Evolutionary conservation across 2,113 vertebrate species (phyloP), one percentile per base, ranked within the genome.

Genomic region (Podarcis muralis): DNA sequence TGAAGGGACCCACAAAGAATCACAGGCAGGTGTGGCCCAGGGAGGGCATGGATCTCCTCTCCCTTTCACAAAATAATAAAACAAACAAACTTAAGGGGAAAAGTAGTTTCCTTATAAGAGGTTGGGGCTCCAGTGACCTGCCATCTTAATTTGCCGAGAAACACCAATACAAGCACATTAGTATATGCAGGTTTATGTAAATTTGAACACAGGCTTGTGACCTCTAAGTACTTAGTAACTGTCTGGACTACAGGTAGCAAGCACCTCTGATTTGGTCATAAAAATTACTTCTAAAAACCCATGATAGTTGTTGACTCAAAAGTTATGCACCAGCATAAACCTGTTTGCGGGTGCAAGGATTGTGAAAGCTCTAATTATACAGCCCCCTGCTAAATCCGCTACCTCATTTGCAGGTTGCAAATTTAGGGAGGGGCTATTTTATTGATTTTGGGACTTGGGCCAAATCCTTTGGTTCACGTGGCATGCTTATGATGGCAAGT

Each of bases 181-280:
- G 48, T 53, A 53, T 12, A 53, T 53, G 48, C 48, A 53, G 12
- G 48, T 53, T 53, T 53, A 53, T 53, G 11, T 53, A 53, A 53
- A 53, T 53, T 53, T 53, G 48, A 62, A 18, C 59, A 62, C 59
- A 62, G 18, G 59, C 59, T 20, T 62, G 59, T 62, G 59, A 20
- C 59, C 18, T 20, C 5, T 62, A 62, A 62, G 59, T 62, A 20
- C 59, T 20, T 18, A 8, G 59, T 20, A 62, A 18, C 18, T 15
- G 15, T 20, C 59, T 62, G 16, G 59, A 62, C 13, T 20, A 62
- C 18, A 62, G 59, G 7, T 57, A 93, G 86, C 71, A 69, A 94
- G 91, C 84, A 87, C 53, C 37, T 75, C 32, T 74, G 32, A 23
- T 81, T 94, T 89, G 92, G 92, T 94, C 94, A 94, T 88, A 85